Conservation (phyloP, 2,888 invertebrate genomes). For the Melikaiella ostensackeni region DNA sequence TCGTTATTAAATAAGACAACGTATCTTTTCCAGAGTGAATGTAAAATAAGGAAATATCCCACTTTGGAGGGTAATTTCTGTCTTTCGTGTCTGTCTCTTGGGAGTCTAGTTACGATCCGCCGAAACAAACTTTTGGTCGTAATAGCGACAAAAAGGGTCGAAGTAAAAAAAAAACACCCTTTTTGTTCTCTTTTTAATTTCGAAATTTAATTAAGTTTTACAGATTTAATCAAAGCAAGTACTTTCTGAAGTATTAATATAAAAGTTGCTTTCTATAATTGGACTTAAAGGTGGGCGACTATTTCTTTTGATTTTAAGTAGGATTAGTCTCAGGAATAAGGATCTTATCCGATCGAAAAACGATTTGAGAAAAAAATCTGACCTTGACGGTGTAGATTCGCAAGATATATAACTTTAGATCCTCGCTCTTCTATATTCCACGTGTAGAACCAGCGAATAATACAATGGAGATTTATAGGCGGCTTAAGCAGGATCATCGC, state of each 20-base stretch:
- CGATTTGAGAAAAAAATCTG: not conserved
- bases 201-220: not conserved
- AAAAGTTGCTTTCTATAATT: not conserved
- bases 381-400: not conserved
- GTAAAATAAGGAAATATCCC: not conserved
- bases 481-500: slow-evolving; percentile 66
- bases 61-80: not conserved
- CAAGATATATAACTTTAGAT: slow-evolving; percentile 16
- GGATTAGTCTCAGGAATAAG: slow-evolving; percentile 4
- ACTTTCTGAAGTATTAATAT: not conserved
- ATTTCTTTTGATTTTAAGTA: not conserved
- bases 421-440: slow-evolving; percentile 24
- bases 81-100: not conserved
- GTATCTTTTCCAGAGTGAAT: not conserved
- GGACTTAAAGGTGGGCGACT: not conserved
- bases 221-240: not conserved
- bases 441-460: slow-evolving; percentile 51
- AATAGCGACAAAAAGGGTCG: not conserved
- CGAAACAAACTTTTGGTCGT: slow-evolving; percentile 6
- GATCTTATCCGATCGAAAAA: slow-evolving; percentile 9
- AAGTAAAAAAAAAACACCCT: not conserved
- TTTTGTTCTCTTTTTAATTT: not conserved
- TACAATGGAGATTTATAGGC: slow-evolving; percentile 72
- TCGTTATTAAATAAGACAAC: not conserved
- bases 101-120: slow-evolving; percentile 23